A percentile compares a stretch with the other conserved stretches of the same genome.
phyloP scores from a whole-genome alignment of 1,140 invertebrate species.

The Macrobrachium nipponense region DNA sequence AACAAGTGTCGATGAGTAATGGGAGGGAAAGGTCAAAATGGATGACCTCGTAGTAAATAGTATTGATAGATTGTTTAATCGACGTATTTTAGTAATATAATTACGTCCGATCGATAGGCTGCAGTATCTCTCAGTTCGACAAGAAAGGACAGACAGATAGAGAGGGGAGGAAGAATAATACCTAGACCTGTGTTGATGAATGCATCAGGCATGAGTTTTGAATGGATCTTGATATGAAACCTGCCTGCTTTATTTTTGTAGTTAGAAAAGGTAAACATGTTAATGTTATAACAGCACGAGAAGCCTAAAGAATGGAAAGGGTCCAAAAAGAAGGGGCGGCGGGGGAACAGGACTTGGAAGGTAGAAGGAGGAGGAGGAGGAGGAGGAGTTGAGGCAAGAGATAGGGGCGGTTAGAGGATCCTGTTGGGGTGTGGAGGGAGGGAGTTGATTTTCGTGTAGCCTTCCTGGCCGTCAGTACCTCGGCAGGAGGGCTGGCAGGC shows the following conservation, averaged over 20 bases:
- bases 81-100: too few relatives aligned
- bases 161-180: too few relatives aligned
- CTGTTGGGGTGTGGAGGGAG: background rate
- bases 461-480: constrained; percentile 52
- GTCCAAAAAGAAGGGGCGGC: background rate
- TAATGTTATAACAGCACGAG: background rate
- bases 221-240: too few relatives aligned
- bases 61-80: too few relatives aligned
- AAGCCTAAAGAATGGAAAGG: background rate
- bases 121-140: too few relatives aligned
- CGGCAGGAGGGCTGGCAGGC: constrained; percentile 24
- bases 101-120: too few relatives aligned
- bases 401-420: background rate
- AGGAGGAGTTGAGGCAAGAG: background rate
- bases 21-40: too few relatives aligned
- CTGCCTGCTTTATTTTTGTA: too few relatives aligned
- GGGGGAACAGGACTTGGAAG: background rate
- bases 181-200: background rate
- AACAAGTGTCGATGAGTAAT: too few relatives aligned
- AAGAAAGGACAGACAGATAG: too few relatives aligned
- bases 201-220: background rate
- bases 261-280: background rate
- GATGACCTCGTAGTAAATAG: too few relatives aligned
- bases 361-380: background rate
- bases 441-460: constrained; percentile 21